phyloP scores from a whole-genome alignment of 2,888 invertebrate genomes.

The Amphipoea lucens region DNA sequence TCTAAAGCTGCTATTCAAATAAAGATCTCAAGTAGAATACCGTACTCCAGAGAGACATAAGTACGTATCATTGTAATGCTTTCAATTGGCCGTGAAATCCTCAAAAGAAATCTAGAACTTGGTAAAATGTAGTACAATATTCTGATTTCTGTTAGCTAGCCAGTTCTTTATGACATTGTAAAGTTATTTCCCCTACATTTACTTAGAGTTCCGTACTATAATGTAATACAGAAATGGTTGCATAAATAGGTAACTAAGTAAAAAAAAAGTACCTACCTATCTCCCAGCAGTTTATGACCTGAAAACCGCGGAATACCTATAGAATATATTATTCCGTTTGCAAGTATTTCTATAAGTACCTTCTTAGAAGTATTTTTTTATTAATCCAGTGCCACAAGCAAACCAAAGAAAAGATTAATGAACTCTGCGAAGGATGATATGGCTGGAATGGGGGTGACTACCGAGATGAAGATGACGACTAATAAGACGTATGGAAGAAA shows the following conservation, averaged over 20 bases:
- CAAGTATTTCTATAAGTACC: background rate
- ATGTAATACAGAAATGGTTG: constrained; percentile 5
- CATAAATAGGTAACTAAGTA: background rate
- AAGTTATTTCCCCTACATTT: constrained; percentile 26
- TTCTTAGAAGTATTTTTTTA: background rate
- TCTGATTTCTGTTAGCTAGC: constrained; percentile 21
- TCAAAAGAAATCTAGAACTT: constrained; percentile 25
- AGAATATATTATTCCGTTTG: background rate
- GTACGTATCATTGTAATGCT: constrained; percentile 10
- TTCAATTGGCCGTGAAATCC: constrained; percentile 4
- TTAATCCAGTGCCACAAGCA: background rate
- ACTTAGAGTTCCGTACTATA: constrained; percentile 23
- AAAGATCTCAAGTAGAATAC: constrained; percentile 11
- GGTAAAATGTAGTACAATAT: constrained; percentile 7
- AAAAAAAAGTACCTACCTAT: background rate
- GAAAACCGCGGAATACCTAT: background rate
- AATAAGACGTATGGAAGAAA: background rate
- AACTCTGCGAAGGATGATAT: background rate
- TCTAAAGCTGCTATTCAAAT: constrained; percentile 23
- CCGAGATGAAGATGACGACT: too few relatives aligned
- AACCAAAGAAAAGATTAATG: too few relatives aligned
- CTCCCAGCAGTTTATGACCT: constrained; percentile 8
- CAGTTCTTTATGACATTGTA: constrained; percentile 25
- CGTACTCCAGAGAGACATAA: background rate
- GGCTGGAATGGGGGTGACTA: too few relatives aligned